Base-by-base conservation (phyloP, 1,140 invertebrate species). In the Epicauta chinensis region DNA sequence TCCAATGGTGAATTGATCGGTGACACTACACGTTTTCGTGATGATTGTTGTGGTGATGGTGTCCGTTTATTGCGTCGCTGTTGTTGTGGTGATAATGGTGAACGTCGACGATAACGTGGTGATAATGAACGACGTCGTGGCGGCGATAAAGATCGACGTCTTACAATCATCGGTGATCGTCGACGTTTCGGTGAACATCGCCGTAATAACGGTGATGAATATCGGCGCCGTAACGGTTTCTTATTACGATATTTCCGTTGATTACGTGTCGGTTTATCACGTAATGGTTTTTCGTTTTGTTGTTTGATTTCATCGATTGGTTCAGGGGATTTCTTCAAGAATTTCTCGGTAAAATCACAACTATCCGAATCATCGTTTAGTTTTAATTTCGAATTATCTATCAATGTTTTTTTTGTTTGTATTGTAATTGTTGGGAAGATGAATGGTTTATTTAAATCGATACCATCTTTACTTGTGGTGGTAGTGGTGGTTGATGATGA, bases 1-100 rank as follows among this genome's bases (percentile, higher is more conserved):
- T 64, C 66, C 7, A 66, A 52, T 3, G 68, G 67, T 15, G 66
- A 68, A 34, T 58, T 61, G n/a, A 58, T 31, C 2, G 57, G 56
- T 3, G 54, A 55, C 4, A 36, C 4, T n/a, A 15, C 16, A 37
- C 46, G 32, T 37, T 35, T 46, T 15, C 32, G 13, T 23, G 23
- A 5, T 23, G 17, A n/a, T 23, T 23, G 17, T 23, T 23, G 23
- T 12, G 32, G 45, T 13, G 35, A 47, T 11, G 45, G 45, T 16
- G 45, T 23, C 12, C 47, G 16, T 10, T 40, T 41, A 14, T 29
- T 11, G 12, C 5, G 11, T 16, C 46, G 23, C 10, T 23, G 15
- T 2, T 37, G 17, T n/a, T 15, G 17, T 12, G 47, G 36, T 34
- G 47, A 23, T n/a, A n/a, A 37, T 13, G 46, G 13, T 11, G 17